phyloP scores from a whole-genome alignment of 2,888 invertebrate species.

The Drosophila maculinotata region DNA sequence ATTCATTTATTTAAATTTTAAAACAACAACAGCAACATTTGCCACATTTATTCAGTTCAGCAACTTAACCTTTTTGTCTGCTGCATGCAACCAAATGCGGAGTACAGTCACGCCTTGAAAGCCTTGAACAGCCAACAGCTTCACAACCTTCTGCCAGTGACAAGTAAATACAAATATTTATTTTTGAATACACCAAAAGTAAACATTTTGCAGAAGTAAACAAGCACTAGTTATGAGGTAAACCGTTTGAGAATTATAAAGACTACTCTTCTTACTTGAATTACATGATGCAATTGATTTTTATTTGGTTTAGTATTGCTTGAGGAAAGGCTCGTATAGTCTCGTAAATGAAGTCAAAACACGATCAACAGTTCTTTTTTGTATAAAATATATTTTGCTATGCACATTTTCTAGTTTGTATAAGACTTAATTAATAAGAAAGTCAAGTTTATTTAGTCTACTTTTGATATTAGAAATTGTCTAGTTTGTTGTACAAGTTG shows the following conservation, averaged over 20 bases:
- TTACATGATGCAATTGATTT: too few relatives aligned
- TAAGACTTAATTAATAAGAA: neutral
- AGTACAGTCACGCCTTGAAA: slow-evolving; percentile 22
- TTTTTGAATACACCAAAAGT: too few relatives aligned
- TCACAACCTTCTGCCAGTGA: neutral
- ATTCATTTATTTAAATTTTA: slow-evolving; percentile 40
- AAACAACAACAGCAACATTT: slow-evolving; percentile 16
- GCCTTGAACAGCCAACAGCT: neutral
- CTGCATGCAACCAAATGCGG: slow-evolving; percentile 9
- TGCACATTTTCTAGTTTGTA: too few relatives aligned
- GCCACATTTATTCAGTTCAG: slow-evolving; percentile 40
- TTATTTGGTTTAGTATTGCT: too few relatives aligned
- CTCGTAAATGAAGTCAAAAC: too few relatives aligned
- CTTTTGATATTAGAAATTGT: slow-evolving; percentile 1
- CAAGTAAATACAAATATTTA: neutral
- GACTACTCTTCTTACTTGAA: too few relatives aligned
- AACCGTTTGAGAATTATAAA: too few relatives aligned
- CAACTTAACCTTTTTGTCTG: slow-evolving; percentile 10
- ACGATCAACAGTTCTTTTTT: too few relatives aligned
- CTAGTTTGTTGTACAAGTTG: slow-evolving; percentile 4
- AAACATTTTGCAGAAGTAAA: too few relatives aligned
- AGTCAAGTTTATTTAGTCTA: neutral
- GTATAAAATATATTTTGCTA: too few relatives aligned
- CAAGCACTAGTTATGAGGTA: too few relatives aligned
- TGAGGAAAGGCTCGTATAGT: too few relatives aligned